phyloP scores from a whole-genome alignment of 2,113 vertebrate species.

The Siniperca knerii region DNA sequence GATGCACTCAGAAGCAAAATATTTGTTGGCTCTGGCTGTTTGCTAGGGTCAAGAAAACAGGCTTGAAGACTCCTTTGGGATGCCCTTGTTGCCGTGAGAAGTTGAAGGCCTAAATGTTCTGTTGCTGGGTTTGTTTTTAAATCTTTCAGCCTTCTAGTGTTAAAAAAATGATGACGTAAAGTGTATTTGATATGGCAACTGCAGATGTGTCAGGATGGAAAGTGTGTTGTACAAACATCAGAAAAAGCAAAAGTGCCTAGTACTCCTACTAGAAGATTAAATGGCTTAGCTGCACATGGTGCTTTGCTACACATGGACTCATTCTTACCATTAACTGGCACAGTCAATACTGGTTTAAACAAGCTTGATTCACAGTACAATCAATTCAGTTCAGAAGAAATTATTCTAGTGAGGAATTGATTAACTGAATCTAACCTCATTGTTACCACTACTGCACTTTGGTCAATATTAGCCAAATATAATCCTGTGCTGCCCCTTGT shows the following conservation, averaged over 20 bases:
- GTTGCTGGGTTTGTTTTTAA: not conserved
- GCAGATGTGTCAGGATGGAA: not conserved
- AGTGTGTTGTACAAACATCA: not conserved
- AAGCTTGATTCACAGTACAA: not conserved
- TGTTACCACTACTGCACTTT: not conserved
- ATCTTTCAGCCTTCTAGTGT: not conserved
- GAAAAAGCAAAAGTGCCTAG: not conserved
- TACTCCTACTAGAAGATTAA: not conserved
- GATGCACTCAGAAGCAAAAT: not conserved
- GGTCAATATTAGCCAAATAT: not conserved
- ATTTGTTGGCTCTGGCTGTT: constrained; percentile 12
- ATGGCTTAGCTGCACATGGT: not conserved
- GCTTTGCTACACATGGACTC: not conserved
- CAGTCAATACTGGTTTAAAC: constrained; percentile 1
- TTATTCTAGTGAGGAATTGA: not conserved
- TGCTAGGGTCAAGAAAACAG: not conserved
- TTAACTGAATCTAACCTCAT: not conserved
- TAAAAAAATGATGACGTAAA: not conserved
- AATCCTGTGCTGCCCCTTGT: not conserved
- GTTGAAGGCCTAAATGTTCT: not conserved
- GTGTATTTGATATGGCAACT: not conserved
- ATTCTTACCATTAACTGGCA: not conserved
- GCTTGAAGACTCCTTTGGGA: not conserved
- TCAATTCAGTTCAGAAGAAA: not conserved
- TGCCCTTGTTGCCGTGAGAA: not conserved